Evolutionary conservation across 2,888 invertebrate species (phyloP).

Genomic region (Nebria brevicollis): DNA sequence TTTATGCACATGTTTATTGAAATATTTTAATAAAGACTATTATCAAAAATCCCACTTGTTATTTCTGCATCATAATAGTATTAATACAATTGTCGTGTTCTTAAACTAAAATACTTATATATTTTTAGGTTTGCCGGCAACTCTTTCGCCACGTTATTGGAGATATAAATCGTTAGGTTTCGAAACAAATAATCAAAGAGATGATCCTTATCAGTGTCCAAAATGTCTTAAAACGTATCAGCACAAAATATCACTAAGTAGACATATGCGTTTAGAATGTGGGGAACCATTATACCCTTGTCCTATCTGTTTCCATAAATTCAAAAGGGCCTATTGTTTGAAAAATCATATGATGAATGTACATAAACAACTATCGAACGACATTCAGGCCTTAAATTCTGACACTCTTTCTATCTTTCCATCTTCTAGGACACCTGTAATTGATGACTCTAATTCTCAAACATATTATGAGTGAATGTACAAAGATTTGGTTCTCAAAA

Average conservation of each 20-base stretch:
- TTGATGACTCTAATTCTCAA: neutral
- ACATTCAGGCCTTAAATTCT: neutral
- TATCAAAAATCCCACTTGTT: neutral
- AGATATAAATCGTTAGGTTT: neutral
- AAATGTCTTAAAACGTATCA: slow-evolving; percentile 36
- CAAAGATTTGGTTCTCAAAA: too few species aligned
- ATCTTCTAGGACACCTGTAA: neutral
- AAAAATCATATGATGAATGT: slow-evolving; percentile 32
- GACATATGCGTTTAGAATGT: slow-evolving; percentile 50
- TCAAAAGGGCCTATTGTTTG: slow-evolving; percentile 30
- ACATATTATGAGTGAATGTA: neutral
- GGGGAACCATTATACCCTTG: slow-evolving; percentile 53
- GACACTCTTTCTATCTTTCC: neutral
- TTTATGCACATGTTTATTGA: slow-evolving; percentile 33
- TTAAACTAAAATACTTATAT: slow-evolving; percentile 6
- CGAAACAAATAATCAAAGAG: neutral
- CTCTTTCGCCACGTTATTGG: slow-evolving; percentile 12
- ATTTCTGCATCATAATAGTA: too few species aligned
- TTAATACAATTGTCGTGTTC: neutral
- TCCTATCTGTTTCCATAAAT: slow-evolving; percentile 49
- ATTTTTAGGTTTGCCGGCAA: slow-evolving; percentile 27
- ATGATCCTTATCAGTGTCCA: slow-evolving; percentile 24
- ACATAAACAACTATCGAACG: slow-evolving; percentile 11
- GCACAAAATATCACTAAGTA: slow-evolving; percentile 29
- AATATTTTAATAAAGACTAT: slow-evolving; percentile 35